Base-by-base conservation (phyloP, 2,113 vertebrate species). In the Ictidomys tridecemlineatus region DNA sequence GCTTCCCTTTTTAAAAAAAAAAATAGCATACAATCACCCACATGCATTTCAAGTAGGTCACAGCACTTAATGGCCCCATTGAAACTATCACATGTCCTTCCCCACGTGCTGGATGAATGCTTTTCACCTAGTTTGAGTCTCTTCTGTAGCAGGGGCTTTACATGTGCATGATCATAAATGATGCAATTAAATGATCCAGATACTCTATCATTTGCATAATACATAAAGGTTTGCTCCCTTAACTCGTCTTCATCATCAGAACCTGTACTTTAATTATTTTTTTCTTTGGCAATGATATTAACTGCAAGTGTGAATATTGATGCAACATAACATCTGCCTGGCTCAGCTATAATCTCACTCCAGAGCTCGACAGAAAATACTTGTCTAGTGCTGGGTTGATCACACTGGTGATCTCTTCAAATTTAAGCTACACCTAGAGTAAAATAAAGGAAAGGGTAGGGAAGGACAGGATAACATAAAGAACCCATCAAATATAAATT, bases 151-250 rank as follows among this genome's bases (percentile, higher is more conserved):
- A 98, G 97, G 67, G 67, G 99, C 93, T 99, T 98, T 90, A 99
- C 99, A 32, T 99, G 99, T 0, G 99, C 99, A 0, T 99, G 99
- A 95, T 99, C 99, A 73, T 99, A 99, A 13, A 99, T 97, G 94
- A 99, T 99, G 98, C 99, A 99, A 97, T 99, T 99, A 96, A 99
- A 99, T 0, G 99, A 99, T 0, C 99, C 99, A 42, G 99, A 99
- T 8, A 99, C 99, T 0, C 99, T 99, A 80, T 99, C 99, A 1
- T 99, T 99, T 87, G 99, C 99, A 0, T 99, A 89, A 89, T 99
- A 99, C 99, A 99, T 99, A 20, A 99, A 98, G 24, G 99, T 99
- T 94, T 98, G 98, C 88, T 99, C 99, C 88, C 87, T 99, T 70
- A 98, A 70, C 91, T 98, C 99, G 39, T 99, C 99, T 97, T 99